phyloP scores from a whole-genome alignment of 2,888 invertebrate species.

The Eremobia ochroleuca region DNA sequence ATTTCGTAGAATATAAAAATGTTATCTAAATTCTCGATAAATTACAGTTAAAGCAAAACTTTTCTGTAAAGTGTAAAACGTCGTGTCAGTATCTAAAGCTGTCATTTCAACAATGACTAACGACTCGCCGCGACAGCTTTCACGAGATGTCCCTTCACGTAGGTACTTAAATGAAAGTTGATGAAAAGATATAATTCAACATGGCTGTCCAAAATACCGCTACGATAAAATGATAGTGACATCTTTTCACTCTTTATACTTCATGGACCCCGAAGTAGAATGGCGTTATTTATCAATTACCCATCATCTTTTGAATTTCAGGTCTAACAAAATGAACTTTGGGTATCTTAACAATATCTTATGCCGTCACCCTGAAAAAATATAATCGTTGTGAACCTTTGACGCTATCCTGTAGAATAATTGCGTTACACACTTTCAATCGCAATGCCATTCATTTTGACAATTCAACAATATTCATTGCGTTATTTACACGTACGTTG shows the following conservation, averaged over 20 bases:
- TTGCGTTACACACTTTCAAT: neutral
- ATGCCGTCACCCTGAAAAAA: neutral
- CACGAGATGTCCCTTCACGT: neutral
- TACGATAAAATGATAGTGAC: slow-evolving; percentile 11
- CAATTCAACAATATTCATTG: neutral
- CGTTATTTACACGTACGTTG: neutral
- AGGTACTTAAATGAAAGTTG: slow-evolving; percentile 24
- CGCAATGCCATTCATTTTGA: no score
- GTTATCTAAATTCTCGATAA: neutral
- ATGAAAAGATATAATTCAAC: slow-evolving; percentile 13
- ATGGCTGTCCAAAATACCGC: slow-evolving; percentile 4
- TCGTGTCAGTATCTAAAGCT: slow-evolving; percentile 12
- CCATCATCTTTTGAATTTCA: neutral
- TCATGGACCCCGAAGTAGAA: neutral
- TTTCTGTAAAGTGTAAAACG: slow-evolving; percentile 8
- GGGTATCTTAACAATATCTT: neutral
- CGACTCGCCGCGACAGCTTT: slow-evolving; percentile 8
- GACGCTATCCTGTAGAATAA: no score
- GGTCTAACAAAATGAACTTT: neutral
- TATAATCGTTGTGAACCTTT: neutral
- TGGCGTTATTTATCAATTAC: neutral
- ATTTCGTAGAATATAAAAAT: neutral
- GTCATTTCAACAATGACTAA: slow-evolving; percentile 34
- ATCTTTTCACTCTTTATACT: slow-evolving; percentile 2
- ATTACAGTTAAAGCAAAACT: neutral